These are phyloP conservation scores for Drosophila anomelani DNA, from an alignment of 2,888 invertebrate genomes.

Conservation along the genomic window DNA sequence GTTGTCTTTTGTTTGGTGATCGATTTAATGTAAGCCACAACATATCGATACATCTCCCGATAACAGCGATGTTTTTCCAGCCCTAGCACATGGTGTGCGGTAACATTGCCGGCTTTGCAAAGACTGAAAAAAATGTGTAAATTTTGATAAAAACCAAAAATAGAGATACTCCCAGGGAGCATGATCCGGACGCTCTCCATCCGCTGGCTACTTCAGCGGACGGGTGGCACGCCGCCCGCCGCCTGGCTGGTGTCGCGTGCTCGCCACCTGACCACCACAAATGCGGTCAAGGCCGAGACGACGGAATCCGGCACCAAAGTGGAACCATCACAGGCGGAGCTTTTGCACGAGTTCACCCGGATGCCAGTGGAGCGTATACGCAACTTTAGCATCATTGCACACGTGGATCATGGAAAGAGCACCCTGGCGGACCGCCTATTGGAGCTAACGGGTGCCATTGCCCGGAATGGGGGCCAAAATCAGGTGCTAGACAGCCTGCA, in stretches of 20 bases:
- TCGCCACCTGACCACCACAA: slow-evolving; percentile 18
- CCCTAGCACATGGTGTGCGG: slow-evolving; percentile 43
- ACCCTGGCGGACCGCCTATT: slow-evolving; percentile 98
- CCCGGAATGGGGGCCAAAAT: slow-evolving; percentile 87
- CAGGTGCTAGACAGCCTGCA: slow-evolving; percentile 92
- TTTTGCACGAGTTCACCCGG: slow-evolving; percentile 57
- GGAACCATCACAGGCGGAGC: slow-evolving; percentile 40
- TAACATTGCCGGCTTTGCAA: slow-evolving; percentile 50
- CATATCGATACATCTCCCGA: neutral
- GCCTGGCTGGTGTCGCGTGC: slow-evolving; percentile 7
- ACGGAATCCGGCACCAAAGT: slow-evolving; percentile 2
- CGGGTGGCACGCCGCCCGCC: slow-evolving; percentile 1
- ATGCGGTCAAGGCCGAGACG: slow-evolving; percentile 30
- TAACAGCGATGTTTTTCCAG: neutral
- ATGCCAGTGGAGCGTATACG: slow-evolving; percentile 87
- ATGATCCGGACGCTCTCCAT: slow-evolving; percentile 23
- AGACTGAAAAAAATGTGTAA: slow-evolving; percentile 31
- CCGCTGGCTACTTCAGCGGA: slow-evolving; percentile 21
- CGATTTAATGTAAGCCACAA: too few relatives aligned
- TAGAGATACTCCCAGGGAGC: neutral
- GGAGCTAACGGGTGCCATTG: slow-evolving; percentile 94
- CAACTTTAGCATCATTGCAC: slow-evolving; percentile 99
- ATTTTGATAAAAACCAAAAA: neutral
- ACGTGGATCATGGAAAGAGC: slow-evolving; percentile 99
- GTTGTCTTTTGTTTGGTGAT: too few relatives aligned